Conservation (phyloP, 2,888 invertebrate genomes). For the Nymphalis polychloros region DNA sequence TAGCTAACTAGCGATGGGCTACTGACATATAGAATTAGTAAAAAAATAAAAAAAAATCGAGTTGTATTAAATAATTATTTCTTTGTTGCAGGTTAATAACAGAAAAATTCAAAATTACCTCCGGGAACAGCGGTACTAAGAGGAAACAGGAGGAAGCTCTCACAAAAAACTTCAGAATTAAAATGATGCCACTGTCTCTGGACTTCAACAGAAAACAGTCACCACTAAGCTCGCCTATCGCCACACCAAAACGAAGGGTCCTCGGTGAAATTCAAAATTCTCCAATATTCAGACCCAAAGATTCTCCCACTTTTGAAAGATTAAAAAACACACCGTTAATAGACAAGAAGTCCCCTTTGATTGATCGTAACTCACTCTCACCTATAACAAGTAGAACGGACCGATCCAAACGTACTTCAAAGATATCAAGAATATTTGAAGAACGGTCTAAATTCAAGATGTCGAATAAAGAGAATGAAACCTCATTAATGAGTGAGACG, state of each 20-base stretch:
- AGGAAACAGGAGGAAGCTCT: constrained; percentile 67
- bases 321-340: constrained; percentile 49
- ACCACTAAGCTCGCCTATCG: constrained; percentile 51
- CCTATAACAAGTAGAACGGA: constrained; percentile 40
- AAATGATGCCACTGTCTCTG: constrained; percentile 69
- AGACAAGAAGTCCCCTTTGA: constrained; percentile 45
- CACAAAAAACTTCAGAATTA: constrained; percentile 62
- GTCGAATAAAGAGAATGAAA: constrained; percentile 53
- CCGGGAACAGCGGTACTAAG: constrained; percentile 71
- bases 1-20: too few relatives aligned
- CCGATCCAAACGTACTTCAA: constrained; percentile 46
- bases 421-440: constrained; percentile 64
- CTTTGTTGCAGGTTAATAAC: constrained; percentile 73
- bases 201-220: constrained; percentile 58
- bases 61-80: too few relatives aligned
- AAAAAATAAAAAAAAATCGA: background rate
- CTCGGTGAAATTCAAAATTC: constrained; percentile 58
- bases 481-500: constrained; percentile 46
- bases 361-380: constrained; percentile 41
- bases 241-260: constrained; percentile 60
- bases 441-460: constrained; percentile 65
- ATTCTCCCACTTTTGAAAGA: constrained; percentile 55
- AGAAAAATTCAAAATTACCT: constrained; percentile 78
- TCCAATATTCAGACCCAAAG: constrained; percentile 41
- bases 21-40: background rate